Conservation (phyloP, 2,888 invertebrate species). For the Acholoe squamosa region DNA sequence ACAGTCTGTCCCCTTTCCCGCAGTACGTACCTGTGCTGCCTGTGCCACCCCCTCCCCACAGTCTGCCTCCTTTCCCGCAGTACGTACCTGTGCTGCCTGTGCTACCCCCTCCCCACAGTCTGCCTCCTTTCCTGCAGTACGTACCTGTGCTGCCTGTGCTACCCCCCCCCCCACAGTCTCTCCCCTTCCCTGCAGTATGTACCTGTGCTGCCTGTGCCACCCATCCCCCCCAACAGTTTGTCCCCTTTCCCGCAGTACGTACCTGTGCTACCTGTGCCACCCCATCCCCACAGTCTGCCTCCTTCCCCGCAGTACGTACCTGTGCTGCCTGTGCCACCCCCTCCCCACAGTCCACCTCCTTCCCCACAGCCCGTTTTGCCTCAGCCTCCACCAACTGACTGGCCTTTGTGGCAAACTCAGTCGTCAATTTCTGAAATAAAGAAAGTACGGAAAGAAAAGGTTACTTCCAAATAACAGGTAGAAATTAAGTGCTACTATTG, state of each 20-base stretch:
- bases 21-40: conserved; percentile 12
- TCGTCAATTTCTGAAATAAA: conserved; percentile 73
- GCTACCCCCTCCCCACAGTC: conserved; percentile 61
- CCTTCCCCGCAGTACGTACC: conserved; percentile 27
- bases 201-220: conserved; percentile 30
- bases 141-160: conserved; percentile 64
- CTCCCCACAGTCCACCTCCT: conserved; percentile 26
- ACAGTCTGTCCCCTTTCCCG: background rate
- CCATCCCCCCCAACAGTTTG: background rate
- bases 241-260: too few species aligned
- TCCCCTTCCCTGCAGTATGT: background rate
- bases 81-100: conserved; percentile 63
- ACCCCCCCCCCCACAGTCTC: conserved; percentile 57
- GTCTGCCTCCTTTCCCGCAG: too few species aligned
- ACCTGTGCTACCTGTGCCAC: too few species aligned
- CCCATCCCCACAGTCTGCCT: too few species aligned
- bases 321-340: conserved; percentile 64
- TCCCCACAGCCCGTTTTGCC: background rate
- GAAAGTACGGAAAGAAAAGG: background rate
- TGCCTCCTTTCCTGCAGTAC: background rate
- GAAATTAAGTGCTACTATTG: too few species aligned
- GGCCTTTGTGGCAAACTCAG: conserved; percentile 76
- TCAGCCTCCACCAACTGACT: conserved; percentile 71
- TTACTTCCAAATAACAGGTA: background rate
- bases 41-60: conserved; percentile 63